Evolutionary conservation across 2,113 vertebrate genomes (phyloP), one percentile per base, ranked within the genome.

Genomic region (Galeopterus variegatus): DNA sequence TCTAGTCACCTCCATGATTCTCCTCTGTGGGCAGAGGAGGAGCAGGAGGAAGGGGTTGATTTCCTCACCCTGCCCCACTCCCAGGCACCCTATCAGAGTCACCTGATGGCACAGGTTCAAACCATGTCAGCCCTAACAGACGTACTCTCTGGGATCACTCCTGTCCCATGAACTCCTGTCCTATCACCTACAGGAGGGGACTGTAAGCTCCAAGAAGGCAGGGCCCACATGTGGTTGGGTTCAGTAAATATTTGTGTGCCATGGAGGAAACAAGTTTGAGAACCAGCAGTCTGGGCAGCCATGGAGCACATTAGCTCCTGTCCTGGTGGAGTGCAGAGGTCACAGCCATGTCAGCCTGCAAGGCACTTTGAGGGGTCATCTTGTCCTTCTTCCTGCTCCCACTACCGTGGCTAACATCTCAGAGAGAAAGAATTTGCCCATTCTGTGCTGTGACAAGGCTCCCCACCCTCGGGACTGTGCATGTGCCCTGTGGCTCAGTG

Each of bases 211-310:
- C 5, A 0, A 1, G 33, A 72, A 48, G 65, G 69, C 54, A 48
- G 52, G 36, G 58, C 76, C 31, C 9, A 1, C 9, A 4, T 0
- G 0, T 6, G 50, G 18, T 10, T 0, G 0, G 15, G 73, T 11
- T 67, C 28, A 54, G 77, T 18, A 52, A 64, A 24, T n/a, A 10
- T 13, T 6, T 88, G 28, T 33, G 50, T n/a, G 36, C 12, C 8
- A 3, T 60, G 45, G 28, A 23, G 69, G 73, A 52, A 69, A 50
- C 18, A 26, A 36, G 60, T 52, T 17, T 23, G 60, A 33, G 60
- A 60, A 33, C 3, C 75, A 33, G 65, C 60, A 21, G 45, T n/a
- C 24, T 60, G 58, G 77, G 18, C 69, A 28, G 19, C 89, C 21
- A 3, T 4, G 81, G 52, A n/a, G 50, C 50, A 75, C 28, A 3